Base-by-base conservation (phyloP, 2,113 vertebrate species). In the Varanus komodoensis region DNA sequence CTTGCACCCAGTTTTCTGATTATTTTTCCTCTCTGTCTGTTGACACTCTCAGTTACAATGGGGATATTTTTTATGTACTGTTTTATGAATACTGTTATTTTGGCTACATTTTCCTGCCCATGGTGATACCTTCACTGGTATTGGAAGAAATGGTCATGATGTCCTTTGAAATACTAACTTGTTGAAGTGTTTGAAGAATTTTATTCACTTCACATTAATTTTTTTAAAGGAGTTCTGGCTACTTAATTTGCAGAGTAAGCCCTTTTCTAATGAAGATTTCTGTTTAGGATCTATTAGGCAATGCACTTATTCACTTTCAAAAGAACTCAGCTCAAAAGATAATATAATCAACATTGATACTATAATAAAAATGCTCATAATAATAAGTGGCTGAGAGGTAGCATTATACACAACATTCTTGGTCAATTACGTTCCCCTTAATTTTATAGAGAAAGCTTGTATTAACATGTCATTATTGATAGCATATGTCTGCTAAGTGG, bases 381-480 rank as follows among this genome's bases (percentile, higher is more conserved):
- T 93, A 94, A 94, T 93, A 94, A 93, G 91, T 88, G 93, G 92
- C 87, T 77, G 85, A 96, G 92, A 96, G 93, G 92, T 94, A 95
- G 90, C 95, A 94, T 97, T 97, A 97, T 97, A 96, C 94, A 95
- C 94, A 92, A 95, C 92, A 90, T 91, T 93, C 89, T 93, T 93
- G 27, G 74, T 79, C 84, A 97, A 95, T 97, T 96, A 95, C 93
- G 92, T 95, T 89, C 83, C 92, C 87, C 91, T 96, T 96, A 94
- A 96, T 94, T 97, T 94, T 87, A 95, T 93, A 94, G n/a, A 91
- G 92, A 78, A 96, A 94, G 86, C 82, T 94, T 87, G 89, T 73
- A 91, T 92, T 95, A 92, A 89, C 44, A 92, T 95, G 95, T 95
- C 93, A 95, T 73, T 89, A 67, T 91, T 92, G 73, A 92, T 91